Evolutionary conservation across 2,113 vertebrate species (phyloP), one percentile per base, ranked within the genome.

Genomic region (Eudyptes chrysolophus): DNA sequence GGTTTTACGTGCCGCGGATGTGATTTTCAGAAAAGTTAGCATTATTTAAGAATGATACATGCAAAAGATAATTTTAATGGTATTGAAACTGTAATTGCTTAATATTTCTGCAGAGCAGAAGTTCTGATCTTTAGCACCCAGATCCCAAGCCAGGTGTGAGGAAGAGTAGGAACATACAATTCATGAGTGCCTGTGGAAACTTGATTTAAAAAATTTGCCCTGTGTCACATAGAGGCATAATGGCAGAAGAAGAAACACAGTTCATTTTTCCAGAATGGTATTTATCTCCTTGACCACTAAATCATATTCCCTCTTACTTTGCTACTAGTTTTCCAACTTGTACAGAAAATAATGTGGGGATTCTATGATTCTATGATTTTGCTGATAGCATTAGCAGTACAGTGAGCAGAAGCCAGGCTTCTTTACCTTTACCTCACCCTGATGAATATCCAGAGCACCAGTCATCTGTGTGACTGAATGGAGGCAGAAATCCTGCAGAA

Each of bases 1-100:
- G 44, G 9, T n/a, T 89, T 84, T 65, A 26, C 0, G 0, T 52
- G 36, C 49, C 4, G 1, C 1, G 4, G 42, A 9, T 26, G 14
- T 51, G 71, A 38, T 42, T 68, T 58, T 74, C 42, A 24, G 68
- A 38, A 29, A 48, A 87, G 36, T 52, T 38, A 40, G 5, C 9
- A 5, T 40, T 74, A 46, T 51, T 94, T 89, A 84, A 76, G 32
- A 72, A 11, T 9, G 22, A 52, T 68, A 34, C 0, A 0, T 61
- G n/a, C 36, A 57, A 66, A 84, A 72, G 32, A 44, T 51, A 6
- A 34, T 42, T 83, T 30, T 27, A 76, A 32, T 58, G 52, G 6
- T 25, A 40, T 6, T 89, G 48, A 91, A 87, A 58, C 72, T 16
- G 13, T 29, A 52, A 38, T 58, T 62, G 30, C 55, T 62, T 70